Base-by-base conservation (phyloP, 2,113 vertebrate genomes). In the Scartelaos histophorus region DNA sequence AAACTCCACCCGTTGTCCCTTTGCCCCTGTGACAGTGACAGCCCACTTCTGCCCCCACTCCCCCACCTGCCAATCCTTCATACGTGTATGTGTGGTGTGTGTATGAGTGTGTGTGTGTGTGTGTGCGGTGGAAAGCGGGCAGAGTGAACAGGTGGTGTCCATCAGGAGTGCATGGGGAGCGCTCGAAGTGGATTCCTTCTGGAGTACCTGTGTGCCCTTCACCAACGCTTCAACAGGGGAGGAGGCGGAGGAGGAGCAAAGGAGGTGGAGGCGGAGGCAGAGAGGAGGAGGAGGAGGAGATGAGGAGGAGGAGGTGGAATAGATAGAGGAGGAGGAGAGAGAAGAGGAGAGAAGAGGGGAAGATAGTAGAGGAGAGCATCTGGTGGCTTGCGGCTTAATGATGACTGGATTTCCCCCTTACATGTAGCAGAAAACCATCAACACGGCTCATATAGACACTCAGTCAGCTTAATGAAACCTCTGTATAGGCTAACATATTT, bases 71-170 rank as follows among this genome's bases (percentile, higher is more conserved):
- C 74, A 66, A 78, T 90, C 80, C 80, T 82, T 87, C 83, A 84
- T 29, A 19, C 13, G 5, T 70, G 68, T 70, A 61, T 10, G 7
- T 43, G 38, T 43, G 38, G n/a, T 13, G 5, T 69, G 68, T 70
- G 65, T 29, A 19, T 15, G 5, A 67, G 68, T 70, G 65, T 9
- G 10, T 65, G 10, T 47, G 68, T 29, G 29, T 29, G 29, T 29
- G 74, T 69, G 57, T 54, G 1, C 15, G 34, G 65, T 45, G 29
- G 19, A n/a, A 45, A 16, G 17, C n/a, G 17, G 61, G 67, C 54
- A 51, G 61, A 51, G 62, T 76, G 89, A 93, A 93, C 93, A 94
- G 92, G 92, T 94, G 93, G 92, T 86, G 61, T 77, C 86, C 87
- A 89, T 90, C 89, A 90, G 85, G 83, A 91, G 85, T 88, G 80